Conservation (phyloP, 2,113 vertebrate species). For the Pangasianodon hypophthalmus region DNA sequence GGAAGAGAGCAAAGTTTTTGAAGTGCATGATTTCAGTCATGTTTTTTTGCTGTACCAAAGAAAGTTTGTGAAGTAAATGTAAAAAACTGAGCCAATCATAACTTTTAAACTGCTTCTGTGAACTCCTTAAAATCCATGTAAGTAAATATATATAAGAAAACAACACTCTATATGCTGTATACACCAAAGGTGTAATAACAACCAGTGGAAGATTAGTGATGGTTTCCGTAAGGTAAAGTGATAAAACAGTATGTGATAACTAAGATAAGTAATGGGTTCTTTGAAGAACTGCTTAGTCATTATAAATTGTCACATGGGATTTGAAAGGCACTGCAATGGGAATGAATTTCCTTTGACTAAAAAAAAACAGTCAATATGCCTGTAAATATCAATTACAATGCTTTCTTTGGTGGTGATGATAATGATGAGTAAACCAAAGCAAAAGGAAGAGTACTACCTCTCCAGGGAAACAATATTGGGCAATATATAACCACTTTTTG, state of each 20-base stretch:
- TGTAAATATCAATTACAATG: not conserved
- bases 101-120: not conserved
- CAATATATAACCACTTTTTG: not conserved
- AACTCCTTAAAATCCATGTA: not conserved
- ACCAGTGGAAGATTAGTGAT: not conserved
- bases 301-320: conserved; percentile 23
- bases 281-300: conserved; percentile 47
- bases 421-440: not conserved
- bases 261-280: conserved; percentile 29
- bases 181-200: not conserved
- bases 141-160: not conserved
- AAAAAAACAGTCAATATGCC: not conserved
- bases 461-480: not conserved
- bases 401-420: not conserved
- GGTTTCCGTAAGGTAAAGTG: not conserved
- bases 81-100: not conserved
- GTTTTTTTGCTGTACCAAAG: not conserved
- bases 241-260: not conserved
- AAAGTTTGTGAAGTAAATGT: not conserved
- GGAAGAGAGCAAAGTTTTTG: not conserved
- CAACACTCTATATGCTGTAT: not conserved
- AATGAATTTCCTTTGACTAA: not conserved
- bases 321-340: not conserved
- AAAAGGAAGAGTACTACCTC: not conserved
- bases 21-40: not conserved